Evolutionary conservation across 2,888 invertebrate genomes (phyloP).

Genomic region (Adineta ricciae): DNA sequence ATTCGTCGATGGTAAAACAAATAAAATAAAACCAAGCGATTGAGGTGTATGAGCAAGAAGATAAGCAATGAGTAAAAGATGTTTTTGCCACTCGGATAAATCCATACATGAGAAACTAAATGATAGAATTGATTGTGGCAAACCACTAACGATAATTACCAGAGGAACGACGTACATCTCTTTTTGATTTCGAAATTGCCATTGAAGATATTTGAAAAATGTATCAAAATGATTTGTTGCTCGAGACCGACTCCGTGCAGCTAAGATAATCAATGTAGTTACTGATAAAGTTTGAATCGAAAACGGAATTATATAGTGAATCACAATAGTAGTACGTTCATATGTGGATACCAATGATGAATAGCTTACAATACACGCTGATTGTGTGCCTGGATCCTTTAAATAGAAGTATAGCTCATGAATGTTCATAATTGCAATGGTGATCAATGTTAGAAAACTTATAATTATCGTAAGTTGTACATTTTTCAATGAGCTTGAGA

Average conservation of each 20-base stretch:
- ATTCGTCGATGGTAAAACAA: neutral
- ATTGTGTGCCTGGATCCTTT: neutral
- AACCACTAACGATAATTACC: neutral
- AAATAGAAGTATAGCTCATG: neutral
- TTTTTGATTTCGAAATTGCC: neutral
- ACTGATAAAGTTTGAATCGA: neutral
- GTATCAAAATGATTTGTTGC: neutral
- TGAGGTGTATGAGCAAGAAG: neutral
- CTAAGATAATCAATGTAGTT: neutral
- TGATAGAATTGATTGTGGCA: neutral
- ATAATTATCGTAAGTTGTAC: neutral
- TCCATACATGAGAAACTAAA: neutral
- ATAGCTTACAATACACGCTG: neutral
- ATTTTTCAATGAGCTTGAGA: neutral
- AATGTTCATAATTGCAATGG: neutral
- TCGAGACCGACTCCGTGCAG: neutral
- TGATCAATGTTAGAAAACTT: neutral
- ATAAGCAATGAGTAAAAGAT: neutral
- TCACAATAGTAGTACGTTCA: neutral
- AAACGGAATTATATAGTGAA: neutral
- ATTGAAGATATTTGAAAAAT: neutral
- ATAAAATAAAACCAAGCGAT: neutral
- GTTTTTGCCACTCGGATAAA: neutral
- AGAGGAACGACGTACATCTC: neutral
- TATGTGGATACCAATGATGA: neutral